These are phyloP conservation scores for Sebastes taczanowskii DNA, from an alignment of 2,797 vertebrate species.

Conservation along the genomic window DNA sequence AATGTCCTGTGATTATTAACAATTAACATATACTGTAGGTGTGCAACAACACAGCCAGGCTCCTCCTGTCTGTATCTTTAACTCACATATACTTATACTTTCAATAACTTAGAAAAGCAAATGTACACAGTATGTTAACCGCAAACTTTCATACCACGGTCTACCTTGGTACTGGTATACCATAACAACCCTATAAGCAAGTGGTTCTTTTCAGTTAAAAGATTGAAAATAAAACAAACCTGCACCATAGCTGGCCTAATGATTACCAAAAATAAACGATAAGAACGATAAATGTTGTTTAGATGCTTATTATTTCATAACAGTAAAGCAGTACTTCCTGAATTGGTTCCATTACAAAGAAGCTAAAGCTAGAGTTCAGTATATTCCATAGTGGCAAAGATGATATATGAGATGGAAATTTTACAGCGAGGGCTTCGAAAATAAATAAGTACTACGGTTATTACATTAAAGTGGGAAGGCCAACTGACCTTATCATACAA, in stretches of 20 bases:
- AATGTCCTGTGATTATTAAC: no score
- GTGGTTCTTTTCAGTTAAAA: not conserved
- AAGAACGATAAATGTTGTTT: not conserved
- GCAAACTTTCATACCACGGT: no score
- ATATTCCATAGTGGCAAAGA: not conserved
- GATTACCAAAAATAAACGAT: not conserved
- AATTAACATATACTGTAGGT: no score
- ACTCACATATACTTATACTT: no score
- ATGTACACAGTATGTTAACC: no score
- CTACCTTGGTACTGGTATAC: no score
- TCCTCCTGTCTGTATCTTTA: no score
- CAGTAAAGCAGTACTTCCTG: not conserved
- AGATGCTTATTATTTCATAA: not conserved
- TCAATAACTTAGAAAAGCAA: no score
- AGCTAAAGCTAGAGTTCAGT: not conserved
- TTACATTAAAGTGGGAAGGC: not conserved
- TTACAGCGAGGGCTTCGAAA: not conserved
- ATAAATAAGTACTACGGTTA: not conserved
- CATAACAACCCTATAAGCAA: no score
- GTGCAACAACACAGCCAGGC: no score
- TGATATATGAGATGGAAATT: not conserved
- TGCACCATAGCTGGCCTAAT: not conserved
- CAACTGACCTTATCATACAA: not conserved
- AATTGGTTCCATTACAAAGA: not conserved
- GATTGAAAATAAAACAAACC: not conserved